Base-by-base conservation (phyloP, 2,888 invertebrate genomes). In the Abrostola triplasia region DNA sequence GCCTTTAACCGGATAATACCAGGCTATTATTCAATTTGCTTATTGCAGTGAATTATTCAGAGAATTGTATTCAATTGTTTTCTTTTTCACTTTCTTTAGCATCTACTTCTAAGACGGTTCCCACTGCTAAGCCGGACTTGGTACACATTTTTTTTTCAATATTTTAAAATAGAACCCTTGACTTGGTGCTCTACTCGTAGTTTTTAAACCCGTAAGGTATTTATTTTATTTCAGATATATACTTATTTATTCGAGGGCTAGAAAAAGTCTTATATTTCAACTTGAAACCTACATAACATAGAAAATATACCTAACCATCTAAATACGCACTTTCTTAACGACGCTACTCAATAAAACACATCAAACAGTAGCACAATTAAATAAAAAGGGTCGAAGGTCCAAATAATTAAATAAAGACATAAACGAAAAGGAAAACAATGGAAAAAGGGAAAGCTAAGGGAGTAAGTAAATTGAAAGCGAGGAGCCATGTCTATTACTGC, bases 11-110 rank as follows among this genome's bases (percentile, higher is more conserved):
- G 48, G 53, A 42, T 55, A 73, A 64, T 72, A 69, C 36, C 1
- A 24, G 40, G 36, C 54, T 69, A 73, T 73, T 72, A 72, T 72
- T 73, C 70, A 72, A 72, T 72, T 72, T 69, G 74, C 74, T 64
- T 73, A 53, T 69, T 64, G 73, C 71, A 69, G 64, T 52, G 64
- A 73, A 69, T 47, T 47, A 47, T 24, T 47, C 24, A 47, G 44
- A 47, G 13, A 47, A 47, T 47, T 9, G 10, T 5, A 47, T 47
- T 13, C 8, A 47, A 44, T 44, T 44, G 44, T 0, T 44, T 44
- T 44, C 44, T 47, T 47, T 44, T 47, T 47, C 44, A 13, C 13
- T 44, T 44, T n/a, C n/a, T 24, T 24, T 24, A 2, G 24, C 24
- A 24, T 2, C 24, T 24, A 24, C 24, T 24, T 24, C 24, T 24